These are phyloP conservation scores for Muscicapa comitata DNA, from an alignment of 2,797 vertebrate genomes.

Conservation along the genomic window DNA sequence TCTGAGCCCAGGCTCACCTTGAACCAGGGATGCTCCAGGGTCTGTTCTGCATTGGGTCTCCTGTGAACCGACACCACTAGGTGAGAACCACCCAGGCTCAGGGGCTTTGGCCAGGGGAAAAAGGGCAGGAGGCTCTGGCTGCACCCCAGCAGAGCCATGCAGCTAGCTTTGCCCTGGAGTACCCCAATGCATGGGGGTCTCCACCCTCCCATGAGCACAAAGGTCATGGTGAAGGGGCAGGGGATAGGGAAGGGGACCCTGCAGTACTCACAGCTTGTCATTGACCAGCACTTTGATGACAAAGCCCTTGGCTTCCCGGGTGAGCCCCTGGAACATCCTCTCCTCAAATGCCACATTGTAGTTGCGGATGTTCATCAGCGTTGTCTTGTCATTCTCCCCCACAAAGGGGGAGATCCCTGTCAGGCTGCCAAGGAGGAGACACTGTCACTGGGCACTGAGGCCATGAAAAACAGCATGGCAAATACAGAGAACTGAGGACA, in stretches of 20 bases:
- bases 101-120: not conserved
- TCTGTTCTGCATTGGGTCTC: conserved; percentile 90
- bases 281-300: conserved; percentile 94
- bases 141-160: not conserved
- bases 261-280: conserved; percentile 88
- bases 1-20: conserved; percentile 80
- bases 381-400: conserved; percentile 92
- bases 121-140: not conserved
- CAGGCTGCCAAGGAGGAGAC: conserved; percentile 74
- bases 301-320: conserved; percentile 91
- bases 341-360: conserved; percentile 97
- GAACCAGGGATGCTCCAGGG: conserved; percentile 95
- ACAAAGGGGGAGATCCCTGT: conserved; percentile 96
- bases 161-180: not conserved
- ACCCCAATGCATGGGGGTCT: rapidly evolving
- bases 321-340: conserved; percentile 90
- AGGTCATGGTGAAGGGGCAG: not conserved
- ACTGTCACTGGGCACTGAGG: not conserved
- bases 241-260: not conserved
- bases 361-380: conserved; percentile 92
- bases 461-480: not conserved
- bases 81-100: not conserved
- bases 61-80: conserved; percentile 64
- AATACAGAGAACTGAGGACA: not conserved
- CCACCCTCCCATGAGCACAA: not conserved